Evolutionary conservation across 2,113 vertebrate genomes (phyloP), one percentile per base, ranked within the genome.

Genomic region (Erinaceus europaeus): DNA sequence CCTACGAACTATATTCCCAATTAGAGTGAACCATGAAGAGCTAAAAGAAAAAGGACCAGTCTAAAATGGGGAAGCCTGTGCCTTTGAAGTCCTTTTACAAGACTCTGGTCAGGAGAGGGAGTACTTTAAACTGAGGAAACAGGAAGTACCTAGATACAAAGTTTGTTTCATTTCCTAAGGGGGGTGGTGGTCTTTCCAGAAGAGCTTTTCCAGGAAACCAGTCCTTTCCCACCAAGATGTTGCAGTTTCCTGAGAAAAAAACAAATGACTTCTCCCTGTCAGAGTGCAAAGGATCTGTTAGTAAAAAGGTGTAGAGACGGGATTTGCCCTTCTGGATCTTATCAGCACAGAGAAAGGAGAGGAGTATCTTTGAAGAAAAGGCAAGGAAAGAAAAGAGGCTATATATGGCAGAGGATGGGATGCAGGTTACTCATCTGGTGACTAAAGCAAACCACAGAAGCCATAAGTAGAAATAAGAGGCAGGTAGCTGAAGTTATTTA

Each of bases 71-170:
- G 44, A 64, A 17, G 42, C 42, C 73, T 5, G 7, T 25, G 64
- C 57, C 90, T 92, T 92, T 93, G 86, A 92, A 92, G 83, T 92
- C 29, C 72, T 88, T 52, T 87, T 29, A 23, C 46, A 23, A 27
- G 76, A 38, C 40, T 55, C 23, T 23, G 65, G 65, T 32, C 44
- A 53, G 38, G 13, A 68, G 25, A 67, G 44, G 36, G 81, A 42
- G 38, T 32, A 36, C 90, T 94, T 91, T 85, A 87, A 89, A 85
- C 71, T 23, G 62, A 93, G 92, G 89, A 93, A 92, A 91, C 61
- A 57, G 93, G 93, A 93, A 93, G 72, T 27, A 9, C 44, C 90
- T 77, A 75, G 83, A 94, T 87, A 46, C 84, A 80, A 90, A 72
- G 44, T 79, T 88, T 90, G 72, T 82, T 93, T 93, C 75, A 71